These are phyloP conservation scores for Cotesia typhae DNA, from an alignment of 1,140 invertebrate genomes.

Conservation along the genomic window DNA sequence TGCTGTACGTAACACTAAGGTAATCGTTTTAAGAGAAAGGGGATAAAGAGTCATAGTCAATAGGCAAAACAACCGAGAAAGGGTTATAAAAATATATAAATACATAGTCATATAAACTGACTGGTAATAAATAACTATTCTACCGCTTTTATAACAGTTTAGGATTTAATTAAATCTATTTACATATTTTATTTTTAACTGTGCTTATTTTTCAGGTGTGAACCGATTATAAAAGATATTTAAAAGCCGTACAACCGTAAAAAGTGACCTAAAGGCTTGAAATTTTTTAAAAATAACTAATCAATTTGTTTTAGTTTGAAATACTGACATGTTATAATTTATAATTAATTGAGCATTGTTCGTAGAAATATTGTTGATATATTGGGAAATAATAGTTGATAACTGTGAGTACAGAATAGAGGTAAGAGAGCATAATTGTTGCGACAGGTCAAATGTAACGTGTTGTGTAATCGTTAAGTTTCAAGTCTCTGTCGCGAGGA, in stretches of 20 bases:
- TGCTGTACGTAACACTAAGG: slow-evolving; percentile 4
- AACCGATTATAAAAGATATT: too few relatives aligned
- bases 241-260: too few relatives aligned
- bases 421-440: slow-evolving; percentile 6
- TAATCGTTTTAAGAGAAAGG: slow-evolving; percentile 15
- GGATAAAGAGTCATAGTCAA: slow-evolving; percentile 4
- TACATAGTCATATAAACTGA: not conserved
- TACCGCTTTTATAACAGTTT: too few relatives aligned
- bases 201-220: too few relatives aligned
- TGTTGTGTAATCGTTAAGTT: slow-evolving; percentile 36
- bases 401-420: not conserved
- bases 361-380: not conserved
- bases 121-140: not conserved
- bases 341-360: too few relatives aligned
- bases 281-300: too few relatives aligned
- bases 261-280: too few relatives aligned
- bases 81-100: slow-evolving; percentile 12
- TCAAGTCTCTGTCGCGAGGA: slow-evolving; percentile 21
- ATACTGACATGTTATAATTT: too few relatives aligned
- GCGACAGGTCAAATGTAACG: slow-evolving; percentile 27
- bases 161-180: too few relatives aligned
- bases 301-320: too few relatives aligned
- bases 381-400: slow-evolving; percentile 1
- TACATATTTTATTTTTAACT: too few relatives aligned
- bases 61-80: slow-evolving; percentile 5